Percentiles rank a stretch among this genome's conserved stretches.
Conservation (phyloP, 2,113 vertebrate genomes). For the Gymnogyps californianus region DNA sequence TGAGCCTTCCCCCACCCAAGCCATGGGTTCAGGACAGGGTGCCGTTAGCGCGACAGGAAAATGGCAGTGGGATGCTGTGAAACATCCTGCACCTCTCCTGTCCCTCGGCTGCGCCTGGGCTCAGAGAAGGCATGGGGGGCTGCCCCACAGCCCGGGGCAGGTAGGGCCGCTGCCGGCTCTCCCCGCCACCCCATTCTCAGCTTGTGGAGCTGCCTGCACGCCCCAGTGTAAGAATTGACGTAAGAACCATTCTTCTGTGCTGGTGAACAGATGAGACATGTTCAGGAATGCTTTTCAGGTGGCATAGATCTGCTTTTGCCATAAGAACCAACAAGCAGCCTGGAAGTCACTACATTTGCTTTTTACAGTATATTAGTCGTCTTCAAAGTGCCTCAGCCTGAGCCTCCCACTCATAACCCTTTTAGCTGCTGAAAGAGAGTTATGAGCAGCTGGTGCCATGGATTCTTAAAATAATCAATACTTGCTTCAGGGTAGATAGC, state of each 20-base stretch:
- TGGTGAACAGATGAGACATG: neutral
- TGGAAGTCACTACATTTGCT: neutral
- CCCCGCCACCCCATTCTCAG: neutral
- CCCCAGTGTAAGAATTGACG: neutral
- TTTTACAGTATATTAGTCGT: neutral
- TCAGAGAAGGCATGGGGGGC: no score
- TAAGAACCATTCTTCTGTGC: neutral
- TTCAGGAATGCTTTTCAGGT: neutral
- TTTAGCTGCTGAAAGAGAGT: neutral
- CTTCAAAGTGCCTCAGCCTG: neutral
- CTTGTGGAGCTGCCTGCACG: neutral
- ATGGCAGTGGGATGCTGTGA: neutral
- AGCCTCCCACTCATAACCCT: neutral
- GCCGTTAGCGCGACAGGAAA: neutral
- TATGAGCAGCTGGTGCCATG: neutral
- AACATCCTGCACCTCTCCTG: neutral
- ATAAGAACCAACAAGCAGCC: neutral
- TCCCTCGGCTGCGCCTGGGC: neutral
- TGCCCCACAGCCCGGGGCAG: neutral
- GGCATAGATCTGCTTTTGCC: neutral
- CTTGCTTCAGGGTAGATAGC: neutral
- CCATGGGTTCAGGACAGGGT: neutral
- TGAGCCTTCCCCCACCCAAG: neutral
- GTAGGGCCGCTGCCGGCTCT: neutral
- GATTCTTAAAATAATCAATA: conserved; percentile 33